Evolutionary conservation across 2,113 vertebrate species (phyloP).

Genomic region (Pholis gunnellus): DNA sequence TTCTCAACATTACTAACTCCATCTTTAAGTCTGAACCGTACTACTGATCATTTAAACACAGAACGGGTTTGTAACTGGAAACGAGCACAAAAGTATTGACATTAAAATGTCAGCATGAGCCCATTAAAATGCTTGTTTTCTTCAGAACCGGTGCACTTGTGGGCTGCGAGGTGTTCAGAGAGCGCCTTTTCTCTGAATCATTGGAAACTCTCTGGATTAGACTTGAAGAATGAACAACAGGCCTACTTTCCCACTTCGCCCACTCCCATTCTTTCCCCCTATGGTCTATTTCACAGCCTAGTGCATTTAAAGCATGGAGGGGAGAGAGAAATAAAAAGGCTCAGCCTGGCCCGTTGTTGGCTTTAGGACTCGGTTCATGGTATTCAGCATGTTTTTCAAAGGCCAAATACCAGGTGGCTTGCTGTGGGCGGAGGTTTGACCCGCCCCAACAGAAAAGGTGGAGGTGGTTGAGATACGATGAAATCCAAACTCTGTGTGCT

Average conservation of each 20-base stretch:
- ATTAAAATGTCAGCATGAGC: too few relatives aligned
- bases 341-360: background rate
- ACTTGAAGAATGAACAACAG: conserved; percentile 20
- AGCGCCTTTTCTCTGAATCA: background rate
- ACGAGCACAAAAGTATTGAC: too few relatives aligned
- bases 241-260: conserved; percentile 10
- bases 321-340: background rate
- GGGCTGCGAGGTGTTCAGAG: too few relatives aligned
- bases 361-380: background rate
- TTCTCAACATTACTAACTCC: too few relatives aligned
- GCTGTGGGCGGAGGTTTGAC: background rate
- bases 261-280: background rate
- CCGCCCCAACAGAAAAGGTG: background rate
- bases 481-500: background rate
- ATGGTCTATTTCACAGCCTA: conserved; percentile 11
- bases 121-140: too few relatives aligned
- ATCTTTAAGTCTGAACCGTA: too few relatives aligned
- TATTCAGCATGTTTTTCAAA: background rate
- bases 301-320: background rate
- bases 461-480: background rate
- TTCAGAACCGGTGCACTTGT: background rate
- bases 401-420: background rate
- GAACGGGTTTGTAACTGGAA: too few relatives aligned
- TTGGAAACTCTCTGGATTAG: background rate
- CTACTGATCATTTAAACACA: too few relatives aligned